Percentiles rank a stretch among this genome's conserved stretches.
Conservation (phyloP, 2,113 vertebrate genomes). For the Microcebus tavaratra region DNA sequence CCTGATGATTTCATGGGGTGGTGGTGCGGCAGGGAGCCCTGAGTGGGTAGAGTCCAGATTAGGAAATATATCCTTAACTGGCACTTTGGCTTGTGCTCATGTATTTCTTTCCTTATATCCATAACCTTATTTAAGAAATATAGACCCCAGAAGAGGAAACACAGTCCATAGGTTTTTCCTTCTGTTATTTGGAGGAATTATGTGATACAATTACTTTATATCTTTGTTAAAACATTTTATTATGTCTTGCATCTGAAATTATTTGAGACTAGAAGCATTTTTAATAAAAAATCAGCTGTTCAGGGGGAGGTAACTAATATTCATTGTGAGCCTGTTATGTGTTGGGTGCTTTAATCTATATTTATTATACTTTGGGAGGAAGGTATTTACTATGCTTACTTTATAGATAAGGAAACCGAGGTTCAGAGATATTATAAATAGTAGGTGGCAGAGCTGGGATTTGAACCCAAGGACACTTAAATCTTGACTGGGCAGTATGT, state of each 20-base stretch:
- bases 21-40: not conserved
- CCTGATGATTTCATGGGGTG: conserved; percentile 12
- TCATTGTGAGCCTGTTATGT: not conserved
- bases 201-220: not conserved
- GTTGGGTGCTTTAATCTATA: not conserved
- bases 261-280: not conserved
- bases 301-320: not conserved
- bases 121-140: not conserved
- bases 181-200: not conserved
- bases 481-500: not conserved
- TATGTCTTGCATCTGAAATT: not conserved
- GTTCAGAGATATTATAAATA: not conserved
- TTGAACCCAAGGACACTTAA: not conserved
- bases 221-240: not conserved
- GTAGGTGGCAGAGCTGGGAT: not conserved
- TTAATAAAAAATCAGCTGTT: not conserved
- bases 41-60: conserved; percentile 31
- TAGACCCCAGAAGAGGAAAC: not conserved
- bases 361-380: not conserved
- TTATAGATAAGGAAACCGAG: not conserved
- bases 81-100: not conserved
- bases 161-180: not conserved
- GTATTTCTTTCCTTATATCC: not conserved
- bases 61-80: conserved; percentile 34
- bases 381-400: not conserved